phyloP scores from a whole-genome alignment of 2,797 vertebrate species.

The Malacoraja senta region DNA sequence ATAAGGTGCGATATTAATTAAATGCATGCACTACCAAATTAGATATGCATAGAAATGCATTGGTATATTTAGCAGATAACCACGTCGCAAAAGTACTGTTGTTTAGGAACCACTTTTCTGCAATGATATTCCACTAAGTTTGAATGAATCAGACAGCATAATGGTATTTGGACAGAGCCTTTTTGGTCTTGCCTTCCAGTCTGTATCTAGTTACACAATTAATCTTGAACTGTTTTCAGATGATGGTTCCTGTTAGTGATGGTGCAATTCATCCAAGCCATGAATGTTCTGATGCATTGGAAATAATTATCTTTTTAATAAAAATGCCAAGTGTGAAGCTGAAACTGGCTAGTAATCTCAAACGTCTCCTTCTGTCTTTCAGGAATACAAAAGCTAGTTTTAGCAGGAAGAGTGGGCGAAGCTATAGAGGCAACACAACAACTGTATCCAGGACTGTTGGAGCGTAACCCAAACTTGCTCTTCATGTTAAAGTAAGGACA shows the following conservation, averaged over 20 bases:
- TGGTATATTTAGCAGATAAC: not conserved
- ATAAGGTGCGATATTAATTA: not conserved
- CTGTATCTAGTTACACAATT: not conserved
- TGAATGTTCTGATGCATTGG: not conserved
- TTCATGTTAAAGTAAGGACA: slow-evolving; percentile 95
- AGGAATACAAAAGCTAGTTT: slow-evolving; percentile 98
- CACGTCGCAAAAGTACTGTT: not conserved
- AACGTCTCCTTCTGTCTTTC: slow-evolving; percentile 46
- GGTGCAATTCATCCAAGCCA: not conserved
- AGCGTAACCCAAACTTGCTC: slow-evolving; percentile 90
- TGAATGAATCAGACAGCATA: not conserved
- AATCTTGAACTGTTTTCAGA: not conserved
- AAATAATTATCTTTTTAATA: not conserved
- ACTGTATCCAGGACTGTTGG: slow-evolving; percentile 88
- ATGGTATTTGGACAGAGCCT: not conserved
- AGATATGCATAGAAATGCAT: not conserved
- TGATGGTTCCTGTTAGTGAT: not conserved
- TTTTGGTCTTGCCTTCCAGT: not conserved
- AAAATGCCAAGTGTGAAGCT: not conserved
- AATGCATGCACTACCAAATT: not conserved
- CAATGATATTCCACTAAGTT: not conserved
- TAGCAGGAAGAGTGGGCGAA: slow-evolving; percentile 89
- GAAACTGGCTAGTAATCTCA: not conserved
- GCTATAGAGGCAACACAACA: slow-evolving; percentile 90
- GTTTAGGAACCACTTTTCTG: not conserved